phyloP scores from a whole-genome alignment of 2,113 vertebrate genomes.

The Megaceryle maxima region DNA sequence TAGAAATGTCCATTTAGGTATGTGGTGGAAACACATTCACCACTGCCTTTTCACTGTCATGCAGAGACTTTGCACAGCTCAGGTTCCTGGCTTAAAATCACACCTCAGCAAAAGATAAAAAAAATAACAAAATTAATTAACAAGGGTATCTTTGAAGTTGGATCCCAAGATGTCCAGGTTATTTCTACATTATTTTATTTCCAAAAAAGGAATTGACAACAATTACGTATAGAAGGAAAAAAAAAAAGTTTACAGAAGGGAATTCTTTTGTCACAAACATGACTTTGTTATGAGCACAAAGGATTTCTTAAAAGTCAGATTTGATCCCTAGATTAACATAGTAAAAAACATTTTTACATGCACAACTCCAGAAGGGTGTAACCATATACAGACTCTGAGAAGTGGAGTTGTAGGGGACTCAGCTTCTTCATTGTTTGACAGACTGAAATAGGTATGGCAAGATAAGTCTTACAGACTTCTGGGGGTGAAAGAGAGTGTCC shows the following conservation, averaged over 20 bases:
- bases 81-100: neutral
- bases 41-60: neutral
- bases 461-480: neutral
- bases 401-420: neutral
- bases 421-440: neutral
- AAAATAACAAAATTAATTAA: neutral
- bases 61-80: neutral
- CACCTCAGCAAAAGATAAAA: neutral
- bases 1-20: neutral
- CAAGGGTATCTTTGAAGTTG: neutral
- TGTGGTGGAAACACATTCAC: rapidly evolving
- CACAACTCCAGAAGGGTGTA: neutral
- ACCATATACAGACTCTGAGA: neutral
- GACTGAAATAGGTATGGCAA: neutral
- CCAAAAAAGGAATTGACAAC: neutral
- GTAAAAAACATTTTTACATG: neutral
- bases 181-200: neutral
- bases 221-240: neutral
- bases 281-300: neutral
- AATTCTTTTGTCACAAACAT: neutral
- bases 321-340: neutral
- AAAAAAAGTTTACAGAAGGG: neutral
- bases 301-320: conserved; percentile 4
- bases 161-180: neutral
- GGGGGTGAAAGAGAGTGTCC: neutral